Conservation (phyloP, 2,113 vertebrate genomes). For the Hucho hucho region DNA sequence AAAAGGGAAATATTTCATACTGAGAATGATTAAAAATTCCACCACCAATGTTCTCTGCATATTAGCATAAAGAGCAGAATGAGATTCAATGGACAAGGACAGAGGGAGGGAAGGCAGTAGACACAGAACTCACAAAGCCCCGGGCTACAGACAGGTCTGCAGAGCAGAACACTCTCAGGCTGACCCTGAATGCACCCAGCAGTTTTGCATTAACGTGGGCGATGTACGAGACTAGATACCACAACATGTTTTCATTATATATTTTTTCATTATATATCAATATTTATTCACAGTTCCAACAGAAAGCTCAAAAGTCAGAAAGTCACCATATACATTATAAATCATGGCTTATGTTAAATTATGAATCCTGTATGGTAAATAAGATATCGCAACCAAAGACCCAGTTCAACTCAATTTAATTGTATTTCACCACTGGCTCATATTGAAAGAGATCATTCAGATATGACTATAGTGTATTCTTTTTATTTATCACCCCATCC, state of each 20-base stretch:
- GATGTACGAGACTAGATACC: not conserved
- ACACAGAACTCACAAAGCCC: not conserved
- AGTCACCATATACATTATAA: too few species aligned
- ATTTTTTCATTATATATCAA: not conserved
- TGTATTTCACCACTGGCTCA: not conserved
- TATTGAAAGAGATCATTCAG: not conserved
- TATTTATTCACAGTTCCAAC: not conserved
- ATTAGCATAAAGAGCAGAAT: constrained; percentile 40
- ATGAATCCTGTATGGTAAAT: not conserved
- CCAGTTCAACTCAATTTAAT: not conserved
- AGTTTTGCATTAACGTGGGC: not conserved
- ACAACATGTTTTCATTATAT: not conserved
- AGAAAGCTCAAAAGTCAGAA: too few species aligned
- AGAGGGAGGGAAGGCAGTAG: not conserved
- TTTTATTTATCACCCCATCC: not conserved
- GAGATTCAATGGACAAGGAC: not conserved
- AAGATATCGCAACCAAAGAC: not conserved
- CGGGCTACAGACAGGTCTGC: not conserved
- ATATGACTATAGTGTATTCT: not conserved
- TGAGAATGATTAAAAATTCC: constrained; percentile 41
- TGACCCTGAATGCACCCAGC: not conserved
- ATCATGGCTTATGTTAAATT: too few species aligned
- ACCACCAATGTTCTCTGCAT: constrained; percentile 37
- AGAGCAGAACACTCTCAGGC: not conserved
- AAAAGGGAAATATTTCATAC: constrained; percentile 37